Evolutionary conservation across 2,888 invertebrate genomes (phyloP).

Genomic region (Camptogramma bilineatum): DNA sequence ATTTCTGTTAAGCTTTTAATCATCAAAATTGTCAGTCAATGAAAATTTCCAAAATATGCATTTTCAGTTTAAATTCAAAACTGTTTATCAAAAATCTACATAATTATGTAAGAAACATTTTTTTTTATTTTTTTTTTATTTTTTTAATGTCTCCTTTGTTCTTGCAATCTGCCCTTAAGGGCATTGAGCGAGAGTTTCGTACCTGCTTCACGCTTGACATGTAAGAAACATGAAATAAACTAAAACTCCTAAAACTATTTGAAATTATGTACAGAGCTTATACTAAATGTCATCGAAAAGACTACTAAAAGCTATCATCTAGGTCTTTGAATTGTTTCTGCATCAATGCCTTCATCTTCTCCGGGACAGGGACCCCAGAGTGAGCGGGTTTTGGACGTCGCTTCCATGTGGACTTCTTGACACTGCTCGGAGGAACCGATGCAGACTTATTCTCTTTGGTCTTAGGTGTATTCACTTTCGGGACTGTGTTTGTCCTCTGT

Average conservation of each 20-base stretch:
- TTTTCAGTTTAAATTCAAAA: neutral
- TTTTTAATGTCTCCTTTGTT: too few species aligned
- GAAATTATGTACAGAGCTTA: slow-evolving; percentile 16
- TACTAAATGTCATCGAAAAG: neutral
- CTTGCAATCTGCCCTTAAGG: too few species aligned
- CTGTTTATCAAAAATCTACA: neutral
- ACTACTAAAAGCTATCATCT: slow-evolving; percentile 51
- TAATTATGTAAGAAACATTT: neutral
- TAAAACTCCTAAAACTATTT: slow-evolving; percentile 12
- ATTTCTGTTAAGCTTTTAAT: neutral
- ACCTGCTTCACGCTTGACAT: too few species aligned
- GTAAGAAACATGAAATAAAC: neutral
- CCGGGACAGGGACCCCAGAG: slow-evolving; percentile 76
- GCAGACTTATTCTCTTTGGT: slow-evolving; percentile 63
- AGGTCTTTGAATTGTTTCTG: slow-evolving; percentile 58
- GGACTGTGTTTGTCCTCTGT: slow-evolving; percentile 60
- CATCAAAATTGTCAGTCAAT: neutral
- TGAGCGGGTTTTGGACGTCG: slow-evolving; percentile 72
- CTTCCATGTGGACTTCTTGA: slow-evolving; percentile 63
- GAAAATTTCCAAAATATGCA: neutral
- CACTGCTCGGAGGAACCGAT: slow-evolving; percentile 57
- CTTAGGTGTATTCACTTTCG: slow-evolving; percentile 63
- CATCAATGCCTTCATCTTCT: slow-evolving; percentile 70
- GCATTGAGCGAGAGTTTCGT: too few species aligned
- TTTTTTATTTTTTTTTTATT: too few species aligned